Base-by-base conservation (phyloP, 2,797 vertebrate species). In the Knipowitschia caucasica region DNA sequence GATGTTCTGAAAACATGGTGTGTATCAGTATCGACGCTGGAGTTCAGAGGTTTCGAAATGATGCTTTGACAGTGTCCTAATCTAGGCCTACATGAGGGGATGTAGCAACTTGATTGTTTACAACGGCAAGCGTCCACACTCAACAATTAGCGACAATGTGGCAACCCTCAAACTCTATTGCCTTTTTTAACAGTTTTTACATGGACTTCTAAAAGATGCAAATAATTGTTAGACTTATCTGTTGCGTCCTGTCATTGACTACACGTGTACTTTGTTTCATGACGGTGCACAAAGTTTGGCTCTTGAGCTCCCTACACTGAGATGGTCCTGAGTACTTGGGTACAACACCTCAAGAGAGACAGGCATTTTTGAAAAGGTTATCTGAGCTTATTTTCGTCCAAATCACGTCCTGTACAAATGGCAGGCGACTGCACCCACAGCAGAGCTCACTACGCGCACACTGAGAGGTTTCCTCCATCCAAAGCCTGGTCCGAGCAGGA, bases 351-450 rank as follows among this genome's bases (percentile, higher is more conserved):
- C 35, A 33, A 56, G 15, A 54, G 31, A n/a, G 14, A 10, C 24
- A 24, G 39, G 2, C 7, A 2, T 18, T 4, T 5, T 23, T 53
- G n/a, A 50, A 46, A 31, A 52, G 35, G 49, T 47, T 56, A 61
- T 73, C 54, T 71, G 56, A 21, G 8, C 3, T 43, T 53, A 15
- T 33, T 11, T 50, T 30, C 43, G 38, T 50, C 36, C 50, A 58
- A 27, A 66, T 26, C 52, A 77, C 69, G 26, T 15, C 39, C 12
- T 49, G 39, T 52, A 56, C 18, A 84, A 77, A 92, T 92, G 91
- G 85, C 89, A 56, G 83, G 83, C 44, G 79, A 86, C 53, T 80
- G 82, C 72, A 65, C 77, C 52, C 74, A 71, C 59, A 69, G 70
- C 24, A 74, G 40, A 53, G 51, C 64, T 17, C 74, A 45, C 42